Conservation (phyloP, 2,888 invertebrate species). For the Hipparchia semele region DNA sequence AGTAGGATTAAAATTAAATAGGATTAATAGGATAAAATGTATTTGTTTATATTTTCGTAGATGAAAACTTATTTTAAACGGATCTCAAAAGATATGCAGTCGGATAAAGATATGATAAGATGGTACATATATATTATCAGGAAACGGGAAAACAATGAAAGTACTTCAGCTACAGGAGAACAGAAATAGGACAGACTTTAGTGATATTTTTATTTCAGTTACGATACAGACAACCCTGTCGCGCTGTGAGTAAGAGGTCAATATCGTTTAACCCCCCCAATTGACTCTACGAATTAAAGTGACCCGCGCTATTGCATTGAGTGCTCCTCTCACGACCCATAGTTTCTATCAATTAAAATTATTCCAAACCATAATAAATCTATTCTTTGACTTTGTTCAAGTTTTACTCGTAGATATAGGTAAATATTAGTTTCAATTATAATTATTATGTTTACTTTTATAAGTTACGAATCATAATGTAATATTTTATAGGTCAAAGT, state of each 20-base stretch:
- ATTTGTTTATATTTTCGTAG: no score
- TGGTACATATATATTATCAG: no score
- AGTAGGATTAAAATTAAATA: no score
- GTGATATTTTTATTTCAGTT: not conserved
- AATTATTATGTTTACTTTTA: no score
- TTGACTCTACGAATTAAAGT: slow-evolving; percentile 52
- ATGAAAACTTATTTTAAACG: no score
- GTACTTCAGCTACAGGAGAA: no score
- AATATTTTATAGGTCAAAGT: no score
- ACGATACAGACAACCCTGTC: slow-evolving; percentile 17
- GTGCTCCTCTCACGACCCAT: slow-evolving; percentile 35
- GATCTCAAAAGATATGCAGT: no score
- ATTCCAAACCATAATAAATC: slow-evolving; percentile 16
- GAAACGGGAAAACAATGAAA: no score
- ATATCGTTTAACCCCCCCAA: slow-evolving; percentile 43
- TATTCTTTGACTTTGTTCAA: slow-evolving; percentile 1
- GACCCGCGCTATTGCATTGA: slow-evolving; percentile 46
- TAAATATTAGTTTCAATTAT: not conserved
- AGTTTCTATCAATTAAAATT: slow-evolving; percentile 20
- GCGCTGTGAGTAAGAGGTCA: slow-evolving; percentile 27
- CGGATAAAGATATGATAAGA: no score
- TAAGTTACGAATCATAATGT: no score
- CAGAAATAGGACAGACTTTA: not conserved
- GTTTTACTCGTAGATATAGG: not conserved
- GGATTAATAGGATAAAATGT: no score